A percentile compares a stretch with the other conserved stretches of the same genome.
These are phyloP conservation scores for Uropetala carovei DNA, from an alignment of 2,888 invertebrate genomes.

Conservation along the genomic window DNA sequence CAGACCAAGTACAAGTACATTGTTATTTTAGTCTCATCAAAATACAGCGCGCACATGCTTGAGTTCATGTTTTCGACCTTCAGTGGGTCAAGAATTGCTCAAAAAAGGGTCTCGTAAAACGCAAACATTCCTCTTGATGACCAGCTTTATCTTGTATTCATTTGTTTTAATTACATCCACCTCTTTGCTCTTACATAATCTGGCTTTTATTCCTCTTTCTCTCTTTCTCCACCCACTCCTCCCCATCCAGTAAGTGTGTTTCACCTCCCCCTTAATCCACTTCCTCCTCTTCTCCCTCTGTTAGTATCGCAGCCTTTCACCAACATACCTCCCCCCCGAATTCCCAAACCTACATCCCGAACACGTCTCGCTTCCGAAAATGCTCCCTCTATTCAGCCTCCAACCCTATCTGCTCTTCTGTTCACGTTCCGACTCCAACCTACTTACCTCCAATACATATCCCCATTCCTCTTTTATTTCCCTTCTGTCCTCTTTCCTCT, in stretches of 20 bases:
- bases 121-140: background rate
- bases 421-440: background rate
- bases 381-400: background rate
- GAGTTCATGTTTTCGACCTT: background rate
- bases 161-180: conserved; percentile 53
- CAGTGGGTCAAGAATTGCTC: conserved; percentile 2
- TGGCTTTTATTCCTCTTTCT: too few species aligned
- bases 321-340: background rate
- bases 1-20: too few species aligned
- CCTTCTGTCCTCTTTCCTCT: background rate
- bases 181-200: background rate
- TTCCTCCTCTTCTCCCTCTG: background rate
- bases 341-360: background rate
- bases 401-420: background rate
- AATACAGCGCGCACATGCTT: background rate
- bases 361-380: background rate
- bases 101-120: background rate
- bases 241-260: background rate
- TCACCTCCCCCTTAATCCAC: background rate
- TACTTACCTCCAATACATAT: too few species aligned
- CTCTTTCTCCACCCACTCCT: background rate
- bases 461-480: too few species aligned
- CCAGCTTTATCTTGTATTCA: background rate
- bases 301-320: background rate
- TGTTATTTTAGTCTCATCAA: background rate